Evolutionary conservation across 2,797 vertebrate species (phyloP).

Genomic region (Rhincodon typus): DNA sequence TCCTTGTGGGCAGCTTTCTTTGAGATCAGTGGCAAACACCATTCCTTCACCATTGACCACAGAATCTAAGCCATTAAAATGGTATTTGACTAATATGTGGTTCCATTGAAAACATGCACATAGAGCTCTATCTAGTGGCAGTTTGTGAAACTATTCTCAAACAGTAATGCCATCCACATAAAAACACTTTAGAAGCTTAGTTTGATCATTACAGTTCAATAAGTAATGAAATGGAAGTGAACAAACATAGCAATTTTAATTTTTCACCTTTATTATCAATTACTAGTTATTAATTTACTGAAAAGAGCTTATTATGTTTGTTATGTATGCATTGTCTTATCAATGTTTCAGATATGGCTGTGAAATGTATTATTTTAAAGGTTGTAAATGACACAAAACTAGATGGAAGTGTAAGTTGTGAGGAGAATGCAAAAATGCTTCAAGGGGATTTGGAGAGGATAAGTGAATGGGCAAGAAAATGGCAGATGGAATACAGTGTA

Average conservation of each 20-base stretch:
- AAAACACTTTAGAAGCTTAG: background rate
- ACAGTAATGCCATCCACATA: background rate
- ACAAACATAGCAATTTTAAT: background rate
- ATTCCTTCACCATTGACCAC: background rate
- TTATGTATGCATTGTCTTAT: too few relatives aligned
- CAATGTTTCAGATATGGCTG: too few relatives aligned
- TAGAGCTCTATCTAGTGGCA: conserved; percentile 15
- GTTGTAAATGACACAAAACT: too few relatives aligned
- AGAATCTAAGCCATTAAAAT: background rate
- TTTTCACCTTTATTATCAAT: background rate
- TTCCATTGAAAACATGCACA: background rate
- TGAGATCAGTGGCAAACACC: background rate
- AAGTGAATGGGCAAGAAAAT: too few relatives aligned
- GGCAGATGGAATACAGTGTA: too few relatives aligned
- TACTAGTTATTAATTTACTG: background rate
- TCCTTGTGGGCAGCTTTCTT: background rate
- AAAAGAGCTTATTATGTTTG: background rate
- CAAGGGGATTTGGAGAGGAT: too few relatives aligned
- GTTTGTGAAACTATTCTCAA: background rate
- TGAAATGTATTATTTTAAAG: too few relatives aligned
- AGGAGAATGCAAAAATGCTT: too few relatives aligned
- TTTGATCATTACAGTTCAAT: background rate
- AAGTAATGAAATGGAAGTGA: background rate
- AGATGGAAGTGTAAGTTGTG: too few relatives aligned
- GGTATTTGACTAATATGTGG: background rate